Evolutionary conservation across 2,888 invertebrate genomes (phyloP).

Genomic region (Eugnorisma glareosa): DNA sequence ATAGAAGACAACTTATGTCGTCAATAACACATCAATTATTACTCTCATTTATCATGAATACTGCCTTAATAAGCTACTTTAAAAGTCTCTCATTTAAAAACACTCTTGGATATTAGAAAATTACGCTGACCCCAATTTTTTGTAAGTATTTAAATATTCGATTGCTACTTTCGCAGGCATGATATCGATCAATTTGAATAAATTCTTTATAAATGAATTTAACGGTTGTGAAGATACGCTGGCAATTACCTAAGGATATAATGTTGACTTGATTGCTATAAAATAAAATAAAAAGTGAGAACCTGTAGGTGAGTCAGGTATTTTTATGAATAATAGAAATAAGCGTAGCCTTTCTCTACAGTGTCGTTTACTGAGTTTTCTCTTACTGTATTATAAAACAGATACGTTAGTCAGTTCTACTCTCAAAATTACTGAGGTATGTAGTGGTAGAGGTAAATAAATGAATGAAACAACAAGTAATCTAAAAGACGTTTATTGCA

Average conservation of each 20-base stretch:
- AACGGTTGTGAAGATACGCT: conserved; percentile 14
- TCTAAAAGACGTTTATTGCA: conserved; percentile 72
- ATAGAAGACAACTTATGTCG: background rate
- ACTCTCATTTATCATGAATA: background rate
- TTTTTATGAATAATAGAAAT: background rate
- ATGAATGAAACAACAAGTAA: conserved; percentile 58
- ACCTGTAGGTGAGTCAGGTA: background rate
- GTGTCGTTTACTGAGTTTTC: background rate
- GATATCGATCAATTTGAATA: conserved; percentile 49
- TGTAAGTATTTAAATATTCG: conserved; percentile 35
- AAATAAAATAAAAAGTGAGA: too few species aligned
- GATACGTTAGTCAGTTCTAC: background rate
- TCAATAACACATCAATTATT: background rate
- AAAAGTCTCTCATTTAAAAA: conserved; percentile 1
- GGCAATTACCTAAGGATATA: conserved; percentile 32
- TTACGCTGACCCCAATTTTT: conserved; percentile 20
- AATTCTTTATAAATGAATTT: conserved; percentile 38
- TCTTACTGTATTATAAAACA: background rate
- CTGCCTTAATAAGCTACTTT: background rate
- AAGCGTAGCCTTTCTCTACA: background rate
- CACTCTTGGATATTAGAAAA: conserved; percentile 15
- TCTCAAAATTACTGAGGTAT: background rate
- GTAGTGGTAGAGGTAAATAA: background rate
- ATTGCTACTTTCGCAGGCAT: conserved; percentile 26
- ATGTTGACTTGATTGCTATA: conserved; percentile 19